Evolutionary conservation across 2,797 vertebrate species (phyloP).

Genomic region (Geotrypetes seraphini): DNA sequence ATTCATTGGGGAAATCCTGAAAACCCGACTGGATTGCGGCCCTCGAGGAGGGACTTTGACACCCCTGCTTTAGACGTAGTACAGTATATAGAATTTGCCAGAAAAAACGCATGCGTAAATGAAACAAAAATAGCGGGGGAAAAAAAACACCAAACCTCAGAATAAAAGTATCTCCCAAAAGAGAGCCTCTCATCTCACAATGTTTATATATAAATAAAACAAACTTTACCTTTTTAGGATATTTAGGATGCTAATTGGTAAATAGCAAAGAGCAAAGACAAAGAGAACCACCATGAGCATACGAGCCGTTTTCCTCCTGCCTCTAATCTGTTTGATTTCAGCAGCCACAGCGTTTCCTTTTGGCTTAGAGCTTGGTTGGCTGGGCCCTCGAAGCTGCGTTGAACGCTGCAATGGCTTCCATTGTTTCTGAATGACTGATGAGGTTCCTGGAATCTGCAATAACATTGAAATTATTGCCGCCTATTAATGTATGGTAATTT

Average conservation of each 20-base stretch:
- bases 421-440: conserved; percentile 79
- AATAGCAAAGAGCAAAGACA: conserved; percentile 90
- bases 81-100: too few relatives aligned
- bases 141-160: too few relatives aligned
- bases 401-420: conserved; percentile 73
- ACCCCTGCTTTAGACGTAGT: too few relatives aligned
- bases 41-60: too few relatives aligned
- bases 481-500: too few relatives aligned
- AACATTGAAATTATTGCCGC: too few relatives aligned
- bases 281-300: conserved; percentile 94
- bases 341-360: conserved; percentile 72
- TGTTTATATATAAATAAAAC: conserved; percentile 6
- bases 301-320: conserved; percentile 84
- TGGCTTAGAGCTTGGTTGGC: conserved; percentile 56
- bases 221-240: conserved; percentile 82
- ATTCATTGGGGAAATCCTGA: too few relatives aligned
- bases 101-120: too few relatives aligned
- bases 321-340: conserved; percentile 87
- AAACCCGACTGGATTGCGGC: too few relatives aligned
- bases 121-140: too few relatives aligned
- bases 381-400: conserved; percentile 39
- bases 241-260: conserved; percentile 92
- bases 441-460: conserved; percentile 85
- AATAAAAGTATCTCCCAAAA: too few relatives aligned
- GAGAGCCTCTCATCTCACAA: too few relatives aligned